These are phyloP conservation scores for Crenuchus spilurus DNA, from an alignment of 2,797 vertebrate species.

Conservation along the genomic window DNA sequence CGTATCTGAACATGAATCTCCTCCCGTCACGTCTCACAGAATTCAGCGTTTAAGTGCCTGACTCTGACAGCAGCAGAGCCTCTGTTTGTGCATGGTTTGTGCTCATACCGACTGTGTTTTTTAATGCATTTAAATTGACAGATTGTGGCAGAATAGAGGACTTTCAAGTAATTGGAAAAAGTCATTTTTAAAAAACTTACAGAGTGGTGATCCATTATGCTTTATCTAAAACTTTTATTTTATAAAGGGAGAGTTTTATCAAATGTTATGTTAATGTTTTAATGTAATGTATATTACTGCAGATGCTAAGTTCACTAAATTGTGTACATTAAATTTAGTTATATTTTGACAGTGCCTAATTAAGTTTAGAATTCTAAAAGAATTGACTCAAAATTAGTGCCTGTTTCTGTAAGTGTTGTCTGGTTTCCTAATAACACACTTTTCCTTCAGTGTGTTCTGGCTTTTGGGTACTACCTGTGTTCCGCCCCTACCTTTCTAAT, in stretches of 20 bases:
- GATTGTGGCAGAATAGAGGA: not conserved
- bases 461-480: slow-evolving; percentile 58
- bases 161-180: not conserved
- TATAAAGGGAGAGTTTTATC: not conserved
- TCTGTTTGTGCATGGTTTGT: not conserved
- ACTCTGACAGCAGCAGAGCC: not conserved
- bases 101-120: not conserved
- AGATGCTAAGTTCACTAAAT: not conserved
- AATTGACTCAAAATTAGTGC: not conserved
- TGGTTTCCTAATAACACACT: not conserved
- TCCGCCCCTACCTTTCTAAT: slow-evolving; percentile 45
- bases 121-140: not conserved
- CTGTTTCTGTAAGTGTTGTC: not conserved
- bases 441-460: slow-evolving; percentile 29
- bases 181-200: not conserved
- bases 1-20: slow-evolving; percentile 25
- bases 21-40: not conserved
- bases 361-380: no score
- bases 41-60: not conserved
- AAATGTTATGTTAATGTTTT: not conserved
- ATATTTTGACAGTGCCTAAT: no score
- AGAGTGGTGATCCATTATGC: not conserved
- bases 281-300: not conserved
- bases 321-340: not conserved
- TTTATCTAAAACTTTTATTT: not conserved